Evolutionary conservation across 2,888 invertebrate genomes (phyloP).

Genomic region (Drosophila sordidapex): DNA sequence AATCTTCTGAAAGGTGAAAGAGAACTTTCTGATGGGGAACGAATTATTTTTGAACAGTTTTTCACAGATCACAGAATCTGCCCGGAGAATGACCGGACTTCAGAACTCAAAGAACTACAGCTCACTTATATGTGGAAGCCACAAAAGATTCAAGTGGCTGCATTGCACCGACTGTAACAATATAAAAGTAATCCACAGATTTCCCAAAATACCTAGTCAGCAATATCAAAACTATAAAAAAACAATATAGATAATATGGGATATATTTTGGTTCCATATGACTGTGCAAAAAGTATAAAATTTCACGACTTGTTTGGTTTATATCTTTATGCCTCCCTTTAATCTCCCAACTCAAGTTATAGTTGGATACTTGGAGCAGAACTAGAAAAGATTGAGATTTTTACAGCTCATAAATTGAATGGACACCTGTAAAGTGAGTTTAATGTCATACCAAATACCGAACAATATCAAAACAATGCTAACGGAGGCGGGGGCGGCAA

Average conservation of each 20-base stretch:
- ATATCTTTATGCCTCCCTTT: neutral
- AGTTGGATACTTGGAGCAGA: neutral
- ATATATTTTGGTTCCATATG: neutral
- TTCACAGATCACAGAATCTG: no score
- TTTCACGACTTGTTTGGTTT: neutral
- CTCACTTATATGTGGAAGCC: no score
- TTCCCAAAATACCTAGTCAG: no score
- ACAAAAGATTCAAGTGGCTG: no score
- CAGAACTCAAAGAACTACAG: no score
- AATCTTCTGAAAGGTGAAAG: neutral
- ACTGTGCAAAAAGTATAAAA: slow-evolving; percentile 10
- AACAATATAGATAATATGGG: neutral
- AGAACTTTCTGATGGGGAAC: neutral
- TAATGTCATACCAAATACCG: slow-evolving; percentile 56
- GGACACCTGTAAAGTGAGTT: slow-evolving; percentile 73
- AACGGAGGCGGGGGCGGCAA: slow-evolving; percentile 18
- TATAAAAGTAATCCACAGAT: no score
- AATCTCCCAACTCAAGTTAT: neutral
- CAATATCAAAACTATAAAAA: neutral
- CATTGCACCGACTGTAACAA: no score
- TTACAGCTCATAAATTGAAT: slow-evolving; percentile 75
- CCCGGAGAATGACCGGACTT: neutral
- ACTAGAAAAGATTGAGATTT: slow-evolving; percentile 56
- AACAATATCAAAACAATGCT: slow-evolving; percentile 38
- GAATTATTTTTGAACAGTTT: neutral